A percentile compares a stretch with the other conserved stretches of the same genome.
phyloP scores from a whole-genome alignment of 2,113 vertebrate species.

The Corythornis vintsioides region DNA sequence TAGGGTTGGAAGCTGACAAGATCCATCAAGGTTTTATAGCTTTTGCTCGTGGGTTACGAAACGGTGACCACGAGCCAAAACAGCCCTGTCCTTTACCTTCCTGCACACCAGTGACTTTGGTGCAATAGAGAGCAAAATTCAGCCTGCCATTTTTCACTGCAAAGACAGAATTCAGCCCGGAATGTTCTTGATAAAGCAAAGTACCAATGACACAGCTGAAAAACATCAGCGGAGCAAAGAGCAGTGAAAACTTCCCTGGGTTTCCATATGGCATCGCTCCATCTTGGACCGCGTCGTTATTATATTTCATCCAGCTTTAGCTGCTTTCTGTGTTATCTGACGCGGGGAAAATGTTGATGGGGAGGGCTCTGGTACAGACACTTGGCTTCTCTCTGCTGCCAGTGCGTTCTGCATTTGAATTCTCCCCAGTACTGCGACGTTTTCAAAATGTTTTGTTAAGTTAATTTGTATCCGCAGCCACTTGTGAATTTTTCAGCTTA shows the following conservation, averaged over 20 bases:
- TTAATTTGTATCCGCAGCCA: conserved; percentile 65
- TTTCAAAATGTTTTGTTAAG: conserved; percentile 55
- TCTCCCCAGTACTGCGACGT: conserved; percentile 5
- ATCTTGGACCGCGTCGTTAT: neutral
- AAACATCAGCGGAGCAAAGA: conserved; percentile 54
- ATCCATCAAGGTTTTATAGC: conserved; percentile 30
- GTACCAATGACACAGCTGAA: conserved; percentile 62
- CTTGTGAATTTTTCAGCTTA: conserved; percentile 46
- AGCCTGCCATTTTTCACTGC: conserved; percentile 18
- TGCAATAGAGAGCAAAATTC: neutral
- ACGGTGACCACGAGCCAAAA: conserved; percentile 38
- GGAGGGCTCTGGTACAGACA: neutral
- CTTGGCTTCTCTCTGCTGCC: neutral
- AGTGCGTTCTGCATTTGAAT: conserved; percentile 17
- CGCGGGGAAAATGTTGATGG: conserved; percentile 24
- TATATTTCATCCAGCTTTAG: neutral
- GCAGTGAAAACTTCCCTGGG: conserved; percentile 51
- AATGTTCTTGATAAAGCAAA: conserved; percentile 26
- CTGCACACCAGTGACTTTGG: conserved; percentile 11
- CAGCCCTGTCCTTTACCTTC: conserved; percentile 2
- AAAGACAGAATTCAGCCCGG: neutral
- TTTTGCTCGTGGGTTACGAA: conserved; percentile 25
- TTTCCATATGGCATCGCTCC: conserved; percentile 53
- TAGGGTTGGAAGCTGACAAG: neutral
- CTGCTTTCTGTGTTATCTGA: conserved; percentile 7